Base-by-base conservation (phyloP, 2,113 vertebrate species). In the Dromaius novaehollandiae region DNA sequence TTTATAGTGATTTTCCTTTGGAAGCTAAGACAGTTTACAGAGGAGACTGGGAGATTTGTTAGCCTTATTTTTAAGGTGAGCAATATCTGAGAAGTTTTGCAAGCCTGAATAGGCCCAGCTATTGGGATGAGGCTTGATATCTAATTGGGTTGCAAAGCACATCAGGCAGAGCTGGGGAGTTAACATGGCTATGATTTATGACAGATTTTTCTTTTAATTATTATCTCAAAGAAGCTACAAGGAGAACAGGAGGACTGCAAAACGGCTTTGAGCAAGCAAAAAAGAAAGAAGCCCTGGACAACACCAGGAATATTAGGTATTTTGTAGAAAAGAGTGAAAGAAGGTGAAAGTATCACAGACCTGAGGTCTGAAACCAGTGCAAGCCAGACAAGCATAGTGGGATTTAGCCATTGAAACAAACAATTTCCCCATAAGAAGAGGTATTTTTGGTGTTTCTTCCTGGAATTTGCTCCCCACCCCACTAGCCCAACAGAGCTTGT, bases 361-460 rank as follows among this genome's bases (percentile, higher is more conserved):
- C 8, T 0, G 30, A 80, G 7, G 5, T 56, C 24, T 91, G 32
- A 87, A 85, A 25, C n/a, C 18, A 75, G 42, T 32, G 68, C 11
- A 79, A 69, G 30, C 11, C 22, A 65, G 21, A 38, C 9, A 74
- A 70, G 22, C 28, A 70, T 1, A 21, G 53, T 51, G 22, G 24
- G 11, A 53, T 80, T 85, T 58, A 82, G 58, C 26, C 44, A 42
- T 50, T 73, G 61, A 94, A 83, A 65, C 15, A 74, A 68, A 1
- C 24, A 74, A 12, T 78, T 96, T 90, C 71, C 11, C 30, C 12
- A 12, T 28, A 78, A 83, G 42, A 21, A 55, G 51, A 81, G 78
- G 7, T 79, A 93, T 95, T 88, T 95, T 90, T 93, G 34, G 77
- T 91, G 66, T 71, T 90, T 93, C 58, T 94, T 96, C 77, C 71